Conservation (phyloP, 2,888 invertebrate species). For the Clunio marinus region DNA sequence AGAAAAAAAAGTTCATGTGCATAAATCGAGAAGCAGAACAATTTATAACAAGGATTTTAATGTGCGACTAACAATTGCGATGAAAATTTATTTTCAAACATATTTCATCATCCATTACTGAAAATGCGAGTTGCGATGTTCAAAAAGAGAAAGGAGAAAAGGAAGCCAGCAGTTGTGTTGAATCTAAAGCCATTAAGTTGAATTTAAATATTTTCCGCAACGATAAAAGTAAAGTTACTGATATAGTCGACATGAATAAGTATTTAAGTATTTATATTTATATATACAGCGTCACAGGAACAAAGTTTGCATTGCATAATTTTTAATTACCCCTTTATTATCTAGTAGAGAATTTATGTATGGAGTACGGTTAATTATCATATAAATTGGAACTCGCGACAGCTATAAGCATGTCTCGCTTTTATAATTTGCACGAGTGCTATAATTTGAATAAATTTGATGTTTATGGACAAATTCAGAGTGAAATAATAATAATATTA, state of each 20-base stretch:
- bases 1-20: neutral
- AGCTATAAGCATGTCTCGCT: too few species aligned
- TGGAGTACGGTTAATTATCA: constrained; percentile 25
- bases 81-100: constrained; percentile 22
- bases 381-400: constrained; percentile 32
- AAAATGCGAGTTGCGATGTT: too few species aligned
- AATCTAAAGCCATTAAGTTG: too few species aligned
- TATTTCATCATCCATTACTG: constrained; percentile 32
- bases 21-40: neutral
- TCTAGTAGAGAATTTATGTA: neutral
- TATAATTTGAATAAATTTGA: neutral
- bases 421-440: too few species aligned
- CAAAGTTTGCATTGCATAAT: constrained; percentile 32
- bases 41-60: constrained; percentile 3
- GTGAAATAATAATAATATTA: constrained; percentile 7
- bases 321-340: constrained; percentile 34
- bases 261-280: too few species aligned
- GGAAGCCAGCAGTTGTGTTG: too few species aligned
- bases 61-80: neutral
- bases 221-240: too few species aligned
- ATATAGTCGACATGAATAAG: too few species aligned
- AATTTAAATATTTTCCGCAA: too few species aligned
- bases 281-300: neutral
- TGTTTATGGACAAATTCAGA: neutral
- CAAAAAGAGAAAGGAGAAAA: too few species aligned